Percentiles rank a stretch among this genome's conserved stretches.
Evolutionary conservation across 2,888 invertebrate genomes (phyloP).

Genomic region (Blera fallax): DNA sequence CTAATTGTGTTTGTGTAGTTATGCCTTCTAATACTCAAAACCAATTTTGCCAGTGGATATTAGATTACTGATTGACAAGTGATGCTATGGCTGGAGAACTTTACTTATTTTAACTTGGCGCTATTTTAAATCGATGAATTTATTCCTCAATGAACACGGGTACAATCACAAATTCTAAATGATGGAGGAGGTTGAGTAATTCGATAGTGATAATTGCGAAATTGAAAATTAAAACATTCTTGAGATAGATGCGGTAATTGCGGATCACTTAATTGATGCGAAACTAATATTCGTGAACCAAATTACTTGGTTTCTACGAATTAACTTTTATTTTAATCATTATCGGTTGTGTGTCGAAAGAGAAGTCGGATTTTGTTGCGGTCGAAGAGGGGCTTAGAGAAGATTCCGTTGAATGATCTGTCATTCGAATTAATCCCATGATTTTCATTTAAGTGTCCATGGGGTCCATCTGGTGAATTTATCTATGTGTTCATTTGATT

Average conservation of each 20-base stretch:
- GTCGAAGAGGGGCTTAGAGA: background rate
- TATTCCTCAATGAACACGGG: background rate
- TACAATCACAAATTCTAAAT: background rate
- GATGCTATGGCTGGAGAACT: background rate
- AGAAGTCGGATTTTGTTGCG: background rate
- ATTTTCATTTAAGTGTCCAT: background rate
- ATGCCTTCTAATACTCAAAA: conserved; percentile 16
- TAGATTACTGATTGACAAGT: conserved; percentile 29
- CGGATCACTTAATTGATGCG: background rate
- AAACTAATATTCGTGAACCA: background rate
- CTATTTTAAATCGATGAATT: background rate
- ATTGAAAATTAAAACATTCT: background rate
- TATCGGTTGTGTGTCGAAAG: background rate
- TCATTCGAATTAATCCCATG: conserved; percentile 2
- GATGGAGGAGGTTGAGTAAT: background rate
- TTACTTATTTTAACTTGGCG: background rate
- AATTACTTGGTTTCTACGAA: background rate
- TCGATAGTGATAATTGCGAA: background rate
- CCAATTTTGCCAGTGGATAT: conserved; percentile 22
- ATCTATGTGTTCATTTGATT: conserved; percentile 8
- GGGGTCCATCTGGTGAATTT: background rate
- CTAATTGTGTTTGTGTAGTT: conserved; percentile 43
- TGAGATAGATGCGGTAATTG: background rate
- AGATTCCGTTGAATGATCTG: background rate
- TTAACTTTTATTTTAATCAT: background rate